phyloP scores from a whole-genome alignment of 2,797 vertebrate species.

The Gouania willdenowi region DNA sequence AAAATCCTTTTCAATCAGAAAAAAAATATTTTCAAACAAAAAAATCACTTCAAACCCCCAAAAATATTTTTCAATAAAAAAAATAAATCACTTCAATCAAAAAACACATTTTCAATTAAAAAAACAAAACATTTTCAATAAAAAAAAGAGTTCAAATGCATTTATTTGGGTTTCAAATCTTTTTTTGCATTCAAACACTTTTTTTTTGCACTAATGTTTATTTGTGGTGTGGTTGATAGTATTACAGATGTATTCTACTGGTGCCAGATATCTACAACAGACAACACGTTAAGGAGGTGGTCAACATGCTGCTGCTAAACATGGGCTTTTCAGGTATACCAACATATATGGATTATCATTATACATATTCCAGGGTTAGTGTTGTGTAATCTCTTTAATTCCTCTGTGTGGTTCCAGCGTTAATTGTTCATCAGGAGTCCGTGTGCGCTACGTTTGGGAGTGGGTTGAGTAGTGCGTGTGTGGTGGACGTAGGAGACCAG shows the following conservation, averaged over 20 bases:
- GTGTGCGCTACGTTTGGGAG: constrained; percentile 95
- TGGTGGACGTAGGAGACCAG: constrained; percentile 95
- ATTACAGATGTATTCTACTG: constrained; percentile 95
- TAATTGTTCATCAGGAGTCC: constrained; percentile 94
- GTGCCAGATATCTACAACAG: constrained; percentile 96
- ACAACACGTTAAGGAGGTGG: constrained; percentile 91
- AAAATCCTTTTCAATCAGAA: no score
- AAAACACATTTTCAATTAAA: no score
- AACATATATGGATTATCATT: not conserved
- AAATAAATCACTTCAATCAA: no score
- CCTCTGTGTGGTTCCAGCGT: constrained; percentile 68
- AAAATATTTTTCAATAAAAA: no score
- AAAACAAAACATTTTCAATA: no score
- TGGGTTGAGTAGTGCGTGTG: constrained; percentile 92
- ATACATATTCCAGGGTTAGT: no score
- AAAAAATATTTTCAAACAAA: not conserved
- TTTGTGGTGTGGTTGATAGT: constrained; percentile 68
- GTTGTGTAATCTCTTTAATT: no score
- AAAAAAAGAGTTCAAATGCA: no score
- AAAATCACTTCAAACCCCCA: no score
- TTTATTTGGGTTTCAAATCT: no score
- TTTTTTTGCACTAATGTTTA: no score
- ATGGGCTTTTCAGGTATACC: constrained; percentile 94
- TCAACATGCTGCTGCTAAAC: constrained; percentile 92
- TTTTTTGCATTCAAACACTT: no score